A percentile compares a stretch with the other conserved stretches of the same genome.
phyloP scores from a whole-genome alignment of 2,888 invertebrate species.

The Eurytoma californica region DNA sequence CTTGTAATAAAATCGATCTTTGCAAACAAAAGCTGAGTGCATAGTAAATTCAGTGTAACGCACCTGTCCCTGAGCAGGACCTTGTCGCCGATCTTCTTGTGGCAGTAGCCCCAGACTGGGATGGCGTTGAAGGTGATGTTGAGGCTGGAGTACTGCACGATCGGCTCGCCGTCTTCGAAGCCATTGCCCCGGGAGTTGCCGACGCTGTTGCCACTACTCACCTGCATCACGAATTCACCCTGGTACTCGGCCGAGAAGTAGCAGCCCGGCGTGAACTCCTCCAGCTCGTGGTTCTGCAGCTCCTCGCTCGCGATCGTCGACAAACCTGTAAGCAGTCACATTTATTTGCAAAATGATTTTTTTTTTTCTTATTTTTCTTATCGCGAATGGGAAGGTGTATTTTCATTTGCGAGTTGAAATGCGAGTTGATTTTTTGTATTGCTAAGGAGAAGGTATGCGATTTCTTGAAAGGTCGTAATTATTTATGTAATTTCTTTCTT shows the following conservation, averaged over 20 bases:
- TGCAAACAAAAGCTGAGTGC: too few species aligned
- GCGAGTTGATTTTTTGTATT: too few species aligned
- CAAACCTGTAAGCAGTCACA: constrained; percentile 52
- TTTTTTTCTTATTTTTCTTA: background rate
- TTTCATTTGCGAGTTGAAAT: too few species aligned
- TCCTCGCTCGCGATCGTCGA: constrained; percentile 59
- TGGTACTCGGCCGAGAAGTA: constrained; percentile 82
- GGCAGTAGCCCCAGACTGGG: constrained; percentile 82
- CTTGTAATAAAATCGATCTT: too few species aligned
- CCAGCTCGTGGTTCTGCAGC: constrained; percentile 59
- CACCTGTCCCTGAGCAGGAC: constrained; percentile 78
- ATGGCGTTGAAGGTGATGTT: constrained; percentile 81
- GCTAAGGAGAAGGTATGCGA: too few species aligned
- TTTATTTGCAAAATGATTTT: background rate
- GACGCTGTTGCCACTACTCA: constrained; percentile 58
- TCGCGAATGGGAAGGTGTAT: background rate
- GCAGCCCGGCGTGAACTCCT: constrained; percentile 75
- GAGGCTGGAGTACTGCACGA: constrained; percentile 79
- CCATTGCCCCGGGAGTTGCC: constrained; percentile 16
- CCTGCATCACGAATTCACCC: constrained; percentile 81
- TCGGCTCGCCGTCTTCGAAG: constrained; percentile 72
- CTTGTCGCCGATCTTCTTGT: constrained; percentile 78
- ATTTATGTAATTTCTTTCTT: too few species aligned
- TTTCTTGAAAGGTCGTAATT: too few species aligned
- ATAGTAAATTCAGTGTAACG: background rate